These are phyloP conservation scores for Phacellophora camtschatica DNA, from an alignment of 30 jellyfish, hydroid and myxozoan species.

Conservation along the genomic window DNA sequence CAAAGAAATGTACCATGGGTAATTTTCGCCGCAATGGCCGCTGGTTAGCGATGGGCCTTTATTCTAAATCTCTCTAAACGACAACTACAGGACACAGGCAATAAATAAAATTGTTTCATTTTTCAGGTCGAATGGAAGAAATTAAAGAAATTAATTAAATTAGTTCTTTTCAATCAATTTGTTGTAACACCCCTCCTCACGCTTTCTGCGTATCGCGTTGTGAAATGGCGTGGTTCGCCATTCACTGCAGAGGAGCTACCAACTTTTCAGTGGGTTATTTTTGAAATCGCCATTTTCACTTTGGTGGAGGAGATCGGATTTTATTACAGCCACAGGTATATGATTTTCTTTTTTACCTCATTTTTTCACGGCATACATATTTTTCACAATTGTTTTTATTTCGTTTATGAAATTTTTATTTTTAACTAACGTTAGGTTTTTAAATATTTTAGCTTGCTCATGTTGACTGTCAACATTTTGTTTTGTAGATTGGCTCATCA, in stretches of 20 bases:
- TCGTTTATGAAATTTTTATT: no score
- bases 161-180: slow-evolving; percentile 76
- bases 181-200: slow-evolving; percentile 48
- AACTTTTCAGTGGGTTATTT: slow-evolving; percentile 83
- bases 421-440: no score
- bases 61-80: no score
- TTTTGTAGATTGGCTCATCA: slow-evolving; percentile 77
- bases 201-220: slow-evolving; percentile 29
- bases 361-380: no score
- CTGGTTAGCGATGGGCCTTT: no score
- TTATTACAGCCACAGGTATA: slow-evolving; percentile 86
- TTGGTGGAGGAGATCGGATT: slow-evolving; percentile 80
- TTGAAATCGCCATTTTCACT: slow-evolving; percentile 65
- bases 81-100: no score
- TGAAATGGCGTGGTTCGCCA: slow-evolving; percentile 41
- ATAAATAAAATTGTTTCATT: no score
- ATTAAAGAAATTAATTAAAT: slow-evolving; percentile 57
- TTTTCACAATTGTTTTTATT: no score
- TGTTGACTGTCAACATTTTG: background rate
- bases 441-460: no score
- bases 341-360: background rate
- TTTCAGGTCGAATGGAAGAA: slow-evolving; percentile 73
- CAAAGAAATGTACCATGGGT: no score
- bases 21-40: no score
- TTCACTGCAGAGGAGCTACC: slow-evolving; percentile 81